phyloP scores from a whole-genome alignment of 2,888 invertebrate species.

The Sminthurides aquaticus region DNA sequence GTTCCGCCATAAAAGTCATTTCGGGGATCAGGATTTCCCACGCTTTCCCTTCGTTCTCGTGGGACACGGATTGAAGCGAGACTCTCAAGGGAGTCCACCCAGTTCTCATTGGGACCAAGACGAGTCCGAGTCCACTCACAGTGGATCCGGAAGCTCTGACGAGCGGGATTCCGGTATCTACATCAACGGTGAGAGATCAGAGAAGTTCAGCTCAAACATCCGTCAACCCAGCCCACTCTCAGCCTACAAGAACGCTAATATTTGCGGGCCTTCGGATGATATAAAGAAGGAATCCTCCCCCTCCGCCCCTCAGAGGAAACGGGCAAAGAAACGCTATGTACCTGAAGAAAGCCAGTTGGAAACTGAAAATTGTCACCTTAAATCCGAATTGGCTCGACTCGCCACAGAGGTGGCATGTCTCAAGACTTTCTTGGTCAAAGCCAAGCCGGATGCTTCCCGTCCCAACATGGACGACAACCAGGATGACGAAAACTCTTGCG shows the following conservation, averaged over 20 bases:
- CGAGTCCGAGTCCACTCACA: conserved; percentile 50
- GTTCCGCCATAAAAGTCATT: conserved; percentile 80
- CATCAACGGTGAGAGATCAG: conserved; percentile 38
- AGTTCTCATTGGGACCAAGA: conserved; percentile 61
- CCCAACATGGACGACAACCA: conserved; percentile 15
- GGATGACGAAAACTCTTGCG: conserved; percentile 34
- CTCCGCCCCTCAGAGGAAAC: conserved; percentile 50
- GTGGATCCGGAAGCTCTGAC: conserved; percentile 66
- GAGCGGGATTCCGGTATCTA: conserved; percentile 86
- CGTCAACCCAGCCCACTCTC: conserved; percentile 40
- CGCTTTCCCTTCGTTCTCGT: conserved; percentile 67
- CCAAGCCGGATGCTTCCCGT: conserved; percentile 27
- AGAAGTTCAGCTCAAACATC: conserved; percentile 33
- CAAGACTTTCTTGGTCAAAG: conserved; percentile 52
- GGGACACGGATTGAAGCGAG: conserved; percentile 77
- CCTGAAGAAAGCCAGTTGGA: conserved; percentile 45
- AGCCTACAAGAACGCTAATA: conserved; percentile 49
- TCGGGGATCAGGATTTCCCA: conserved; percentile 72
- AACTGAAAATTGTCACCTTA: conserved; percentile 57
- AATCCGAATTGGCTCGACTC: conserved; percentile 75
- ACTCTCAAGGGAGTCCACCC: conserved; percentile 72
- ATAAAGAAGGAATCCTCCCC: conserved; percentile 7
- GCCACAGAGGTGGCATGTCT: conserved; percentile 86
- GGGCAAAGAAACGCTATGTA: conserved; percentile 46
- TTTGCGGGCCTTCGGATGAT: conserved; percentile 16